phyloP scores from a whole-genome alignment of 2,113 vertebrate species.

The Clarias macrocephalus region DNA sequence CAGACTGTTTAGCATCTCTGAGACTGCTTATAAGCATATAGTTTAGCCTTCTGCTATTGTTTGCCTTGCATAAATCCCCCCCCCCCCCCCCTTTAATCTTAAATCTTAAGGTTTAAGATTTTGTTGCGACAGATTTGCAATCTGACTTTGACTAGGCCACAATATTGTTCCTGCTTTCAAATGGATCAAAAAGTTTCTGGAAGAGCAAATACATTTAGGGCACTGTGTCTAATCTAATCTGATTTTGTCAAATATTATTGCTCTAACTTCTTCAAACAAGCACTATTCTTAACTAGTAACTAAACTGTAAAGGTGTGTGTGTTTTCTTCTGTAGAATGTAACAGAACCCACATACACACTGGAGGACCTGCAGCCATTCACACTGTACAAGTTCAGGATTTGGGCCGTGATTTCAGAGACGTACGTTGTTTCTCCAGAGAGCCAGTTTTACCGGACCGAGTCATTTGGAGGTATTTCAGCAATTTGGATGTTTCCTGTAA shows the following conservation, averaged over 20 bases:
- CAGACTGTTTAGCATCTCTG: background rate
- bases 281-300: too few relatives aligned
- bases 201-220: background rate
- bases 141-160: background rate
- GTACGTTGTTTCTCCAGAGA: slow-evolving; percentile 66
- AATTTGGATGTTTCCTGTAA: background rate
- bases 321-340: slow-evolving; percentile 62
- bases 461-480: slow-evolving; percentile 71
- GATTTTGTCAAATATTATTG: background rate
- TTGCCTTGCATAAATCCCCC: background rate
- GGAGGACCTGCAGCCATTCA: slow-evolving; percentile 71
- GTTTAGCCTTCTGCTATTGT: background rate
- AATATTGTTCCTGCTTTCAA: background rate
- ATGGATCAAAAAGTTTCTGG: background rate
- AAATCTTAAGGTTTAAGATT: too few relatives aligned
- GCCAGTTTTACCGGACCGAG: slow-evolving; percentile 67
- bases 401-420: slow-evolving; percentile 74
- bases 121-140: background rate
- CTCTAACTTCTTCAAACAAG: background rate
- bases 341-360: slow-evolving; percentile 63
- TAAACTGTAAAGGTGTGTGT: background rate
- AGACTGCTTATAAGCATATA: background rate
- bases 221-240: background rate
- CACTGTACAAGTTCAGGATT: slow-evolving; percentile 72
- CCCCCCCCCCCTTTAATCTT: background rate